These are phyloP conservation scores for Formica exsecta DNA, from an alignment of 1,140 invertebrate species.

Conservation along the genomic window DNA sequence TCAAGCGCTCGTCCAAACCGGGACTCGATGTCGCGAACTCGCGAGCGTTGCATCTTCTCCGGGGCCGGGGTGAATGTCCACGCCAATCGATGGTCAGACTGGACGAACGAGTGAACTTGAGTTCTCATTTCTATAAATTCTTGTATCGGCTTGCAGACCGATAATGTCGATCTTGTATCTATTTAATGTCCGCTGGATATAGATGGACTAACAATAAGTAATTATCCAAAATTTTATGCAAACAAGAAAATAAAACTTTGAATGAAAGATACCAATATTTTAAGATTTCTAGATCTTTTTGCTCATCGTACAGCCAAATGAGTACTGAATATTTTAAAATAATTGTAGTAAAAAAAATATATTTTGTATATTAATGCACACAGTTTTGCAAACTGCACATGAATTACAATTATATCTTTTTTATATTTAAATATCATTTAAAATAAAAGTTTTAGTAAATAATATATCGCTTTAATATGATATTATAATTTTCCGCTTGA, in stretches of 20 bases:
- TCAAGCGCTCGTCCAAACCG: conserved; percentile 76
- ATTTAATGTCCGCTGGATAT: conserved; percentile 1
- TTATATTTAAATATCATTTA: background rate
- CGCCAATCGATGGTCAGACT: conserved; percentile 72
- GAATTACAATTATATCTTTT: background rate
- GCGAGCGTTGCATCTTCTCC: conserved; percentile 43
- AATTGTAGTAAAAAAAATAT: background rate
- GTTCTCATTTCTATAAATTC: conserved; percentile 71
- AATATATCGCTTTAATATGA: background rate
- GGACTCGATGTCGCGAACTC: conserved; percentile 73
- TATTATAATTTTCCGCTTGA: conserved; percentile 5
- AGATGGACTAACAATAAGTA: background rate
- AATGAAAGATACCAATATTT: background rate
- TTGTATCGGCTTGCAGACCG: conserved; percentile 2
- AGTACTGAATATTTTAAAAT: conserved; percentile 12
- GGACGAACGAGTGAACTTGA: conserved; percentile 83
- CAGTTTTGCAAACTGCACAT: background rate
- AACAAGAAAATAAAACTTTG: background rate
- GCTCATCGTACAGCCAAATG: background rate
- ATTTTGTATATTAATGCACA: background rate
- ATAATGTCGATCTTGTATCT: background rate
- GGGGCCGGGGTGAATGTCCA: conserved; percentile 83
- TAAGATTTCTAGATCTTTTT: background rate
- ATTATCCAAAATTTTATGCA: background rate
- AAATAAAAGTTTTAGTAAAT: conserved; percentile 8